These are phyloP conservation scores for Telmatherina bonti DNA, from an alignment of 2,797 vertebrate genomes.

Conservation along the genomic window DNA sequence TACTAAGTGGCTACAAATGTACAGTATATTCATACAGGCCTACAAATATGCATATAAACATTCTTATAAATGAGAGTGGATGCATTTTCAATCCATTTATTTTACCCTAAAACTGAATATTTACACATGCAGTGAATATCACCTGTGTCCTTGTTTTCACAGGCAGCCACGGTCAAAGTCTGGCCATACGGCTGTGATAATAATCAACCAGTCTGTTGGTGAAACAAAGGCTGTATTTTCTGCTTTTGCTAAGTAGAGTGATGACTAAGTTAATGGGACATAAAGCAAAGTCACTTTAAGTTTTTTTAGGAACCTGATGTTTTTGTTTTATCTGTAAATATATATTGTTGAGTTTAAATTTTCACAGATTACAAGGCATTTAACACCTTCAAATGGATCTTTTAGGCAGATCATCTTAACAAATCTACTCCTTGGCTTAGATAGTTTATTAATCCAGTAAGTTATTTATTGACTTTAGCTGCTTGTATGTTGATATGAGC, in stretches of 20 bases:
- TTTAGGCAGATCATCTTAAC: background rate
- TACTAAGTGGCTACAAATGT: too few relatives aligned
- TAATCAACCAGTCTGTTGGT: slow-evolving; percentile 57
- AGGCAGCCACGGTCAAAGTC: slow-evolving; percentile 68
- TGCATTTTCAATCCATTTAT: slow-evolving; percentile 7
- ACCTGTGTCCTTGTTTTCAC: slow-evolving; percentile 51
- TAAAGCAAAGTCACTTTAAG: slow-evolving; percentile 25
- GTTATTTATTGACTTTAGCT: background rate
- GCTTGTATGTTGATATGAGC: background rate
- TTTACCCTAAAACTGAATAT: background rate
- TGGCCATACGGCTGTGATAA: slow-evolving; percentile 50
- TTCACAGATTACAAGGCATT: background rate
- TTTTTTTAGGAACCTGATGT: background rate
- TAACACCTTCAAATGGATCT: background rate
- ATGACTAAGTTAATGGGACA: slow-evolving; percentile 49
- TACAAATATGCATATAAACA: background rate
- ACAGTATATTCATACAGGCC: background rate
- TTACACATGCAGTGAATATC: slow-evolving; percentile 32
- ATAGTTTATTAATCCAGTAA: background rate
- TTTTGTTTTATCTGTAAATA: too few relatives aligned
- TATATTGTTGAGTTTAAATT: background rate
- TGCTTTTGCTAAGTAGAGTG: slow-evolving; percentile 32
- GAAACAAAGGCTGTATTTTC: slow-evolving; percentile 71
- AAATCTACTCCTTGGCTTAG: background rate
- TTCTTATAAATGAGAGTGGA: background rate